Evolutionary conservation across 2,797 vertebrate genomes (phyloP), one percentile per base, ranked within the genome.

Genomic region (Galagoides demidoff): DNA sequence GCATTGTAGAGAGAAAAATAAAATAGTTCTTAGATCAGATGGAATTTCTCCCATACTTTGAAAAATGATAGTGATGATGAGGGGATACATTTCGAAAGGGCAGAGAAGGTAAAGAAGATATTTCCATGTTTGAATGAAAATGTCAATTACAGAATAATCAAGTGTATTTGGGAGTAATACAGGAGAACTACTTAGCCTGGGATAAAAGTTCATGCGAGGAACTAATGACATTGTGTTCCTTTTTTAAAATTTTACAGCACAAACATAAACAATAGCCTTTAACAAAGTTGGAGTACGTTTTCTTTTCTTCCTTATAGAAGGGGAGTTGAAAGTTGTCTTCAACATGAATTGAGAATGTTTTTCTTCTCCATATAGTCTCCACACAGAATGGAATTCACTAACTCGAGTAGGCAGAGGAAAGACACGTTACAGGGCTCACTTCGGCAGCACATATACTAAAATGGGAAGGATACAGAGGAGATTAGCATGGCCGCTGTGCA

Each of bases 21-120:
- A 66, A 94, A 78, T 27, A 20, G 31, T 70, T 90, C 43, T 74
- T 45, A 16, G 29, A 73, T 85, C 74, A 85, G 29, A 31, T 45
- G 37, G 22, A 92, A 92, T 92, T 89, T 79, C 29, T 52, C 79
- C 63, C 77, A 57, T 95, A 20, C n/a, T 92, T 88, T 90, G 63
- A 81, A 81, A 76, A 55, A 68, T 49, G 10, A 9, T 89, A 14
- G 31, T 29, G 27, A 20, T 13, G 25, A 4, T 34, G 27, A 34
- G 19, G 31, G 7, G 29, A 52, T 19, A 19, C 31, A 78, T 90
- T 94, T 77, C 66, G 39, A 96, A 96, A 92, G 91, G 31, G 6
- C 68, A 78, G n/a, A 45, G 57, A 73, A 86, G 11, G 59, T 68
- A 61, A 95, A 92, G 61, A 29, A 88, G 52, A 88, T 64, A 34